phyloP scores from a whole-genome alignment of 2,888 invertebrate species.

The Timema cristinae region DNA sequence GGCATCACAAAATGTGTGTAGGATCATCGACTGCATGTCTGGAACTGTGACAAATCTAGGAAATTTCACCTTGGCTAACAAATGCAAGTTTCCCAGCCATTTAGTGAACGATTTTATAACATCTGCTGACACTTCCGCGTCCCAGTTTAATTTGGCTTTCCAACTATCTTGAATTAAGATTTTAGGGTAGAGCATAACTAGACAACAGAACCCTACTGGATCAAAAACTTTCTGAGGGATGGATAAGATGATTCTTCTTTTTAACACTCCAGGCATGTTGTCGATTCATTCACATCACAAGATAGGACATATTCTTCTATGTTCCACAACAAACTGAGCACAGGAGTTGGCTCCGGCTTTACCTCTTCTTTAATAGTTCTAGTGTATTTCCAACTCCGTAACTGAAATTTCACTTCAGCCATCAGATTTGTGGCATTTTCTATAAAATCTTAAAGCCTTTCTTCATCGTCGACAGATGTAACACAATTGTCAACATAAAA shows the following conservation, averaged over 20 bases:
- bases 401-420: neutral
- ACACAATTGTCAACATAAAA: constrained; percentile 15
- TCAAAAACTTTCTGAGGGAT: constrained; percentile 9
- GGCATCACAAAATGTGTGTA: neutral
- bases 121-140: constrained; percentile 4
- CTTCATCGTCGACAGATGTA: neutral
- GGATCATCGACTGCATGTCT: too few species aligned
- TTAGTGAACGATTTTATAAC: neutral
- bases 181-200: neutral
- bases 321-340: neutral
- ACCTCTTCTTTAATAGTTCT: neutral
- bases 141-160: neutral
- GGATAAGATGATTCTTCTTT: neutral
- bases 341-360: neutral
- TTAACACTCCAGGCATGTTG: neutral
- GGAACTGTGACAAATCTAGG: neutral
- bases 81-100: neutral
- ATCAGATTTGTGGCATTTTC: neutral
- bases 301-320: neutral
- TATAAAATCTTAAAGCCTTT: neutral
- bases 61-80: neutral
- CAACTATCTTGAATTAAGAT: neutral
- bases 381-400: constrained; percentile 9
- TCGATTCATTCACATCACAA: neutral
- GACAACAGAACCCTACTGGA: neutral